These are phyloP conservation scores for Neotoma lepida DNA, from an alignment of 2,113 vertebrate species.

Conservation along the genomic window DNA sequence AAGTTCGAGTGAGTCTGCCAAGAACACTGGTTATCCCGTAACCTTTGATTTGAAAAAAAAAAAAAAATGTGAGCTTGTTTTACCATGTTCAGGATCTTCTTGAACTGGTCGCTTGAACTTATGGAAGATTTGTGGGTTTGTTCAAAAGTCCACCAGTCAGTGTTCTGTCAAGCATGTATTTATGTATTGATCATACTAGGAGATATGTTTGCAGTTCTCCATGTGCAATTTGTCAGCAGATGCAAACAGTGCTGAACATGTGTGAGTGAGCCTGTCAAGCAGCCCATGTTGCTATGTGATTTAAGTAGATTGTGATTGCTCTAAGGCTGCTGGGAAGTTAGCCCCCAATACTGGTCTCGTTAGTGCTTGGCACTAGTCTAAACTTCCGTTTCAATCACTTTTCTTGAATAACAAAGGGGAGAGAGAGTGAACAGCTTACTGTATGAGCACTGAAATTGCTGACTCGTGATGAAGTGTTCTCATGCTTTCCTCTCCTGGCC, in stretches of 20 bases:
- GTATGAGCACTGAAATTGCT: slow-evolving; percentile 86
- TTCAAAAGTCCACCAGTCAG: slow-evolving; percentile 71
- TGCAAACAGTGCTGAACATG: slow-evolving; percentile 67
- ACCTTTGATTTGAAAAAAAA: slow-evolving; percentile 72
- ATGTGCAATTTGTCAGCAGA: slow-evolving; percentile 82
- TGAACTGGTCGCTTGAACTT: slow-evolving; percentile 71
- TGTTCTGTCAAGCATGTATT: slow-evolving; percentile 75
- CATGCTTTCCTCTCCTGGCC: slow-evolving; percentile 76
- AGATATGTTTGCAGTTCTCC: slow-evolving; percentile 74
- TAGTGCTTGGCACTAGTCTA: slow-evolving; percentile 71
- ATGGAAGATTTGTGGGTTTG: slow-evolving; percentile 72
- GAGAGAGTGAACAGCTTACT: slow-evolving; percentile 71
- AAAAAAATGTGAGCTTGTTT: slow-evolving; percentile 61
- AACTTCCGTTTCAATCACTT: slow-evolving; percentile 71
- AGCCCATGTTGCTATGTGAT: slow-evolving; percentile 75
- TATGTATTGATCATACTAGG: slow-evolving; percentile 72
- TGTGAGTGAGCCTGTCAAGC: slow-evolving; percentile 73
- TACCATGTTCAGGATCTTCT: slow-evolving; percentile 66
- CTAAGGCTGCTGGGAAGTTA: slow-evolving; percentile 70
- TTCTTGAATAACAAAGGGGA: slow-evolving; percentile 67
- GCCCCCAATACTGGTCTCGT: slow-evolving; percentile 63
- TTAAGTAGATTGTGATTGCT: slow-evolving; percentile 70
- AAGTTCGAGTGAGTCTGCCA: slow-evolving; percentile 72
- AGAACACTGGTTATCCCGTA: slow-evolving; percentile 73
- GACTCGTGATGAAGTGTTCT: slow-evolving; percentile 82